Evolutionary conservation across 2,113 vertebrate species (phyloP).

Genomic region (Gyps fulvus): DNA sequence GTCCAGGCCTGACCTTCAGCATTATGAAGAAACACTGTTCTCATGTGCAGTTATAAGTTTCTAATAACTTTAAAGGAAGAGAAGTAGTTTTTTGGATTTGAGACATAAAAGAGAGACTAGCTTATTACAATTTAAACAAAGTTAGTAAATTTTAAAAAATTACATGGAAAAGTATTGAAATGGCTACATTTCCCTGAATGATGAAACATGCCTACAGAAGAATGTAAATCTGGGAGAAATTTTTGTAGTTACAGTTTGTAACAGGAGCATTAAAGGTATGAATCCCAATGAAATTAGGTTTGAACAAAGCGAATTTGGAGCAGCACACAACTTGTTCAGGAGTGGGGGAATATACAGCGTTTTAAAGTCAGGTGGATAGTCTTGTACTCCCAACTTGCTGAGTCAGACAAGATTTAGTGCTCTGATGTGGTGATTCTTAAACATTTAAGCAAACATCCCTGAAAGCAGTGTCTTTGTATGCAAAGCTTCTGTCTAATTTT

Average conservation of each 20-base stretch:
- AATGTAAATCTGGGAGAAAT: neutral
- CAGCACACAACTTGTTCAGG: neutral
- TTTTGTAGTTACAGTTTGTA: neutral
- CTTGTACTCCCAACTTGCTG: neutral
- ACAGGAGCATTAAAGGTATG: fast-evolving
- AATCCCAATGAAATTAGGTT: neutral
- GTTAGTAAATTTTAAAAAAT: neutral
- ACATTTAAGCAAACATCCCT: neutral
- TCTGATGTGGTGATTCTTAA: neutral
- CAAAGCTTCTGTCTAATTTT: neutral
- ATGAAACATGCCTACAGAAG: too few species aligned
- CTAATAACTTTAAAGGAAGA: neutral
- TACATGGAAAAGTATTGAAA: fast-evolving
- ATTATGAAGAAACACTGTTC: neutral
- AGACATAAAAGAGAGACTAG: neutral
- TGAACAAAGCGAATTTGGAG: neutral
- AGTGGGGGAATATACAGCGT: neutral
- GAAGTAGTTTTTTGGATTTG: neutral
- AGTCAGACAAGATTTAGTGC: neutral
- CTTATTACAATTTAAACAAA: neutral
- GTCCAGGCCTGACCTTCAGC: neutral
- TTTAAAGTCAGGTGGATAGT: neutral
- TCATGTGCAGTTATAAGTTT: neutral
- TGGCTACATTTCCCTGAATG: neutral
- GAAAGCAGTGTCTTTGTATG: neutral